A percentile compares a stretch with the other conserved stretches of the same genome.
Evolutionary conservation across 2,113 vertebrate species (phyloP).

Genomic region (Uria aalge): DNA sequence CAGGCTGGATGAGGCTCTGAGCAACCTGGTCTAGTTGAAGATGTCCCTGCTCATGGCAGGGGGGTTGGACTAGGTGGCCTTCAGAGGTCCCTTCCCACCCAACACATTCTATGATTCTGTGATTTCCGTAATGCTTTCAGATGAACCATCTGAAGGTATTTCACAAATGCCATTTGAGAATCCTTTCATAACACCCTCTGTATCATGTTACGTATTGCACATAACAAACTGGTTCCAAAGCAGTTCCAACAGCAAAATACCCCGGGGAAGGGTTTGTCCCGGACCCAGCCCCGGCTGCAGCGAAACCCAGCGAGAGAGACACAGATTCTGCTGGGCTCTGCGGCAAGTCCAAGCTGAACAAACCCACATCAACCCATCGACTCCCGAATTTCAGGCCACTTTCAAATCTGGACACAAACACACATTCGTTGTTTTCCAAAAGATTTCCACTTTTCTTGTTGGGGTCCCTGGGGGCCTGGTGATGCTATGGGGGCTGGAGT

Average conservation of each 20-base stretch:
- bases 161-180: neutral
- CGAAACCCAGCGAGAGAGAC: neutral
- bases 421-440: neutral
- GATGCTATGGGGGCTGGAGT: fast-evolving
- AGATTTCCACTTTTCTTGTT: neutral
- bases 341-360: neutral
- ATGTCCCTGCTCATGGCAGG: no score
- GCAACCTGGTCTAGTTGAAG: no score
- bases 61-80: no score
- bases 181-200: neutral
- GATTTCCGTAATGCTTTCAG: neutral
- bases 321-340: neutral
- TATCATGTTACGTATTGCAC: fast-evolving
- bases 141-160: neutral
- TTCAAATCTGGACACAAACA: neutral
- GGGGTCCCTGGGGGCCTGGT: neutral
- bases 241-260: neutral
- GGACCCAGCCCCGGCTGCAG: neutral
- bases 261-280: fast-evolving
- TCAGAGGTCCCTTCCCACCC: no score
- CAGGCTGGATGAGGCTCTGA: no score
- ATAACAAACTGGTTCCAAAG: neutral
- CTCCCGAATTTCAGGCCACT: neutral
- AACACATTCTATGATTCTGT: no score
- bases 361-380: fast-evolving